Percentiles rank a stretch among this genome's conserved stretches.
These are phyloP conservation scores for Lordiphosa mommai DNA, from an alignment of 1,140 invertebrate genomes.

Conservation along the genomic window DNA sequence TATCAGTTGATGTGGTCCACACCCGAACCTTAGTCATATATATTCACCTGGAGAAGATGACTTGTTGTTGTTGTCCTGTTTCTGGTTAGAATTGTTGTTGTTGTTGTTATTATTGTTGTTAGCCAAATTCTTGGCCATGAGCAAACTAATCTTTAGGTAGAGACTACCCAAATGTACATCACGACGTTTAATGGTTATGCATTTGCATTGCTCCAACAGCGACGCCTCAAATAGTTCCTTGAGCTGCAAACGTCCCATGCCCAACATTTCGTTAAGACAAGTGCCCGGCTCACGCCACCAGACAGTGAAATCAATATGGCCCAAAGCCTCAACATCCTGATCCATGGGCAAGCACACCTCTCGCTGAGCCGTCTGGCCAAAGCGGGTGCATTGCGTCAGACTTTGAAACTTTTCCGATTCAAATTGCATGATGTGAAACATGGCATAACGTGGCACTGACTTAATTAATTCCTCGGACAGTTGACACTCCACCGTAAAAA, in stretches of 20 bases:
- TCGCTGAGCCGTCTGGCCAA: conserved; percentile 64
- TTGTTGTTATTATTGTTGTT: conserved; percentile 9
- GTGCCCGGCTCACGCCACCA: conserved; percentile 78
- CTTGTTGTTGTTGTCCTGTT: conserved; percentile 35
- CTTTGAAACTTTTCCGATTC: conserved; percentile 76
- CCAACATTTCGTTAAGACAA: conserved; percentile 72
- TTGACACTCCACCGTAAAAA: conserved; percentile 74
- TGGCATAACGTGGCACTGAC: conserved; percentile 44
- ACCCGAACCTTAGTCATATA: conserved; percentile 66
- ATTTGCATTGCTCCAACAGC: conserved; percentile 71
- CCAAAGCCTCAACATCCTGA: conserved; percentile 19
- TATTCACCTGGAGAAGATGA: conserved; percentile 63
- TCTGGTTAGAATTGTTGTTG: conserved; percentile 5
- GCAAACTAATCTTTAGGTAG: conserved; percentile 68
- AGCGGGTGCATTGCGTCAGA: conserved; percentile 73
- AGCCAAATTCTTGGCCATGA: conserved; percentile 20
- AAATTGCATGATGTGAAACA: conserved; percentile 77
- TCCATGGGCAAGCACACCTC: conserved; percentile 35
- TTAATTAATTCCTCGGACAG: conserved; percentile 61
- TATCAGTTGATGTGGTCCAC: conserved; percentile 46
- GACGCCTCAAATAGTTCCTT: conserved; percentile 60
- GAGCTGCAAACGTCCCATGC: conserved; percentile 63
- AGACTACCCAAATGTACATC: conserved; percentile 62
- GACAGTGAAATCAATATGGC: conserved; percentile 63
- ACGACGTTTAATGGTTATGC: conserved; percentile 58